phyloP scores from a whole-genome alignment of 53 echinoderm and acorn worm genomes.

The Antedon mediterranea region DNA sequence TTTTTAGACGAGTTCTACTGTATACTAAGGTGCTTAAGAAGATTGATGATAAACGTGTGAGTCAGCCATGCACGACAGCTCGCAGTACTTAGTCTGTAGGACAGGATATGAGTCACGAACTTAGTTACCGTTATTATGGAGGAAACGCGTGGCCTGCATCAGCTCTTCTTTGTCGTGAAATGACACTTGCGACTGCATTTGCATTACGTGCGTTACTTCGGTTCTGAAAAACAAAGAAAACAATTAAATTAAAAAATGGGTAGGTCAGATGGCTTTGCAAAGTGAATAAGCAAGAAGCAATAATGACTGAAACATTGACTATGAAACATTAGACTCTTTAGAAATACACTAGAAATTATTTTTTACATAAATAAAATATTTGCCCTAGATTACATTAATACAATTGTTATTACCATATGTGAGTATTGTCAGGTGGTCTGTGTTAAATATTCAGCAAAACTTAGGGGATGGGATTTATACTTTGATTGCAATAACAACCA shows the following conservation, averaged over 20 bases:
- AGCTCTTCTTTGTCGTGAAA: conserved; percentile 89
- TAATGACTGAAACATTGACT: too few relatives aligned
- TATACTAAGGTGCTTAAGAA: too few relatives aligned
- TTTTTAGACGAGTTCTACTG: too few relatives aligned
- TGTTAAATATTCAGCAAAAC: too few relatives aligned
- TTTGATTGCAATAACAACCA: too few relatives aligned
- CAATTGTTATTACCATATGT: too few relatives aligned
- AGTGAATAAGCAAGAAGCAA: not conserved
- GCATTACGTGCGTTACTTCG: conserved; percentile 77
- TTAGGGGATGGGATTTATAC: too few relatives aligned
- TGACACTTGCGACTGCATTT: conserved; percentile 71
- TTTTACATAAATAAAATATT: too few relatives aligned
- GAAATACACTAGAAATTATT: too few relatives aligned
- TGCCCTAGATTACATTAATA: too few relatives aligned
- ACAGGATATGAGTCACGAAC: not conserved
- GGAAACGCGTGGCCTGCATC: conserved; percentile 80
- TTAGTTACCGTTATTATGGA: conserved; percentile 80
- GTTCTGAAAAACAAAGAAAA: conserved; percentile 29
- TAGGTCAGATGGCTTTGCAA: not conserved
- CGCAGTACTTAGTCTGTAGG: not conserved
- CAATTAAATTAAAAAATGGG: not conserved
- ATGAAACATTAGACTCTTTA: too few relatives aligned
- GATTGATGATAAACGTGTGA: not conserved
- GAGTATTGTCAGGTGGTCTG: too few relatives aligned
- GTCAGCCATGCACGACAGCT: not conserved